Evolutionary conservation across 2,888 invertebrate genomes (phyloP).

Genomic region (Lysandra coridon): DNA sequence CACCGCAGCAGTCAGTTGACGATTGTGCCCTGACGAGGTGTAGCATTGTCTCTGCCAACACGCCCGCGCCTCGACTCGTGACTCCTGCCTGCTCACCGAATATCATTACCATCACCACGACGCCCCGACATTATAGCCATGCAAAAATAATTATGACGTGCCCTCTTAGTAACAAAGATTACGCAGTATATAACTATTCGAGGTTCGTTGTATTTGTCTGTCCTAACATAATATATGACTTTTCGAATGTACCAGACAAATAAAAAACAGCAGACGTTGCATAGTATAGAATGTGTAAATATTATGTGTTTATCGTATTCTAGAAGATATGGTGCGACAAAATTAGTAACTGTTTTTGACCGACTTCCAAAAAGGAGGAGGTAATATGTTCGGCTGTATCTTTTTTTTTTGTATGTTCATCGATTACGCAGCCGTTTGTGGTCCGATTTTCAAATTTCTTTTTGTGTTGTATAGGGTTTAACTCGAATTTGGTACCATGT

Average conservation of each 20-base stretch:
- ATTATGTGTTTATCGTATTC: not conserved
- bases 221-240: too few relatives aligned
- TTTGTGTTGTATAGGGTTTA: too few relatives aligned
- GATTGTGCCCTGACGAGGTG: constrained; percentile 46
- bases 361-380: too few relatives aligned
- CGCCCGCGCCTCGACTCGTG: constrained; percentile 39
- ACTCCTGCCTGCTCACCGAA: constrained; percentile 32
- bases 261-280: not conserved
- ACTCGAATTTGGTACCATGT: too few relatives aligned
- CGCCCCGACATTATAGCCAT: not conserved
- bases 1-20: constrained; percentile 37
- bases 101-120: constrained; percentile 13
- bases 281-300: not conserved
- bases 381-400: too few relatives aligned
- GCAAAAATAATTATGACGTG: not conserved
- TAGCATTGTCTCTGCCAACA: constrained; percentile 50
- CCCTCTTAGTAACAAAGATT: not conserved
- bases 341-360: too few relatives aligned
- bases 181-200: not conserved
- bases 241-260: too few relatives aligned
- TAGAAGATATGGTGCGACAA: not conserved
- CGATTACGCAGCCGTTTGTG: too few relatives aligned
- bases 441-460: too few relatives aligned
- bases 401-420: too few relatives aligned
- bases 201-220: too few relatives aligned